phyloP scores from a whole-genome alignment of 2,888 invertebrate species.

The Cloeon dipterum region DNA sequence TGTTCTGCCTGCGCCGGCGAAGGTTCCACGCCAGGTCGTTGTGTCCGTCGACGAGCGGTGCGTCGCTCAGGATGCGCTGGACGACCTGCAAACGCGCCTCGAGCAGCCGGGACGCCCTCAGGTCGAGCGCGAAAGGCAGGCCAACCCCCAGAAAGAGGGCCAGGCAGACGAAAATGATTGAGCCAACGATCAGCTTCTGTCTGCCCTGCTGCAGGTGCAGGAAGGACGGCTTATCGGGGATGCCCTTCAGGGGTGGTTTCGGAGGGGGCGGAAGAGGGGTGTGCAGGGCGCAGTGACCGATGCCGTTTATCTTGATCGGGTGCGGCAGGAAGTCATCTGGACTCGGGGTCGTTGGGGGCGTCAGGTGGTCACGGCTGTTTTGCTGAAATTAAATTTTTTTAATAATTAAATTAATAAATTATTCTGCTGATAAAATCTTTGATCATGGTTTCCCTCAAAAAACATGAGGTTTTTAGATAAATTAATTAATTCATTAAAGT shows the following conservation, averaged over 20 bases:
- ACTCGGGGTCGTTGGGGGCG: neutral
- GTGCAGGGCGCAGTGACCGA: neutral
- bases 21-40: slow-evolving; percentile 14
- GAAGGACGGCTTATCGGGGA: too few species aligned
- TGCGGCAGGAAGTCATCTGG: neutral
- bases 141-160: slow-evolving; percentile 18
- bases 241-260: neutral
- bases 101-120: slow-evolving; percentile 27
- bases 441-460: too few species aligned
- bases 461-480: too few species aligned
- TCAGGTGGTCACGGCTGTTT: neutral
- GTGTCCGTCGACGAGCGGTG: slow-evolving; percentile 28
- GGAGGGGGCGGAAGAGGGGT: neutral
- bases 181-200: neutral
- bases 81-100: slow-evolving; percentile 30
- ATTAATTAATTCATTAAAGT: too few species aligned
- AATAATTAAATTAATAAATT: too few species aligned
- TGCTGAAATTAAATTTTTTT: neutral
- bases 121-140: slow-evolving; percentile 26
- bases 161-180: neutral
- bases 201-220: neutral
- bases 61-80: slow-evolving; percentile 25
- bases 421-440: too few species aligned
- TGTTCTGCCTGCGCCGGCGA: slow-evolving; percentile 11
- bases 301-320: neutral